phyloP scores from a whole-genome alignment of 2,113 vertebrate species.

The Neolamprologus cancellatus region DNA sequence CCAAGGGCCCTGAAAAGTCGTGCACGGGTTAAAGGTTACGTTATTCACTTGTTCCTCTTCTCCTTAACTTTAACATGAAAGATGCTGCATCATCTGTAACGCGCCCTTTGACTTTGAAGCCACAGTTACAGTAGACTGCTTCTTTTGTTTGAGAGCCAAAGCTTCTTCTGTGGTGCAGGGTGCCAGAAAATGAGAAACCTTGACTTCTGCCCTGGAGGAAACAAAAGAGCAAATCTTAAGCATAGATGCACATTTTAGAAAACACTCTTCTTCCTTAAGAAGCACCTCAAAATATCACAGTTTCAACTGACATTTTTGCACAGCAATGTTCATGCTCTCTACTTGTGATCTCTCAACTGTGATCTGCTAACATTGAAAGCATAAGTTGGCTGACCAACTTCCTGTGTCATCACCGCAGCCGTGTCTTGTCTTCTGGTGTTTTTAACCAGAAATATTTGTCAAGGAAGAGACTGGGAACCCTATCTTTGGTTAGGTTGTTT shows the following conservation, averaged over 20 bases:
- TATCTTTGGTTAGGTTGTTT: slow-evolving; percentile 56
- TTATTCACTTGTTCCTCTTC: slow-evolving; percentile 63
- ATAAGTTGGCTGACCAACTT: slow-evolving; percentile 16
- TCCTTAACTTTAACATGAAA: slow-evolving; percentile 69
- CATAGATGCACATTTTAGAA: neutral
- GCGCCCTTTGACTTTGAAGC: slow-evolving; percentile 46
- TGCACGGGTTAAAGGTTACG: slow-evolving; percentile 55
- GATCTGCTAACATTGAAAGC: neutral
- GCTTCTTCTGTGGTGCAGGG: slow-evolving; percentile 40
- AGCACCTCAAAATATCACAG: neutral
- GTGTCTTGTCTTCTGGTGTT: slow-evolving; percentile 25
- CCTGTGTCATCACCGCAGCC: slow-evolving; percentile 31
- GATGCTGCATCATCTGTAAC: slow-evolving; percentile 55
- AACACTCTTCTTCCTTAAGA: neutral
- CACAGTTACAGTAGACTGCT: slow-evolving; percentile 45
- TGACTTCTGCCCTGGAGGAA: slow-evolving; percentile 43
- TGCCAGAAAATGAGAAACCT: slow-evolving; percentile 50
- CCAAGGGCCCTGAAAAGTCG: slow-evolving; percentile 34
- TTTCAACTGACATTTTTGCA: neutral
- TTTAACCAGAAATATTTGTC: slow-evolving; percentile 37
- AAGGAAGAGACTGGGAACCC: slow-evolving; percentile 38
- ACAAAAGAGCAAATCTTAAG: slow-evolving; percentile 42
- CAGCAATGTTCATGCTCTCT: slow-evolving; percentile 20
- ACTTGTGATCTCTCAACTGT: neutral
- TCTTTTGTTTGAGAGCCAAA: slow-evolving; percentile 68